phyloP scores from a whole-genome alignment of 2,113 vertebrate genomes.

The Phalacrocorax aristotelis region DNA sequence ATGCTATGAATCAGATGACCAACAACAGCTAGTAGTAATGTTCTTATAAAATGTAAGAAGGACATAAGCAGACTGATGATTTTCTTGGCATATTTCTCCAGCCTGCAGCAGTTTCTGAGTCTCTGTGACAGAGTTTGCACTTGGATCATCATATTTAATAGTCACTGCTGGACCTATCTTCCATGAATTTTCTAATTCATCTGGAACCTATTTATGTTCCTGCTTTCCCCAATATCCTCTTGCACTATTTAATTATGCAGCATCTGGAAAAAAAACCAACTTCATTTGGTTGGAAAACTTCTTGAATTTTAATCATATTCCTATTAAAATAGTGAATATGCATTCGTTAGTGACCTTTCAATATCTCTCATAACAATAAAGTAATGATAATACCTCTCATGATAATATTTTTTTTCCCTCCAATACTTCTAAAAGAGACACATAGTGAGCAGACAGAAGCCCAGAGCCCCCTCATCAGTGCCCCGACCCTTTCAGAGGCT shows the following conservation, averaged over 20 bases:
- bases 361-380: not conserved
- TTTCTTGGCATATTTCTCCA: not conserved
- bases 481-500: not conserved
- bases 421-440: not conserved
- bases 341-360: not conserved
- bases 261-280: not conserved
- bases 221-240: not conserved
- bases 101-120: not conserved
- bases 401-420: not conserved
- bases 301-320: not conserved
- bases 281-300: not conserved
- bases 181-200: not conserved
- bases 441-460: not conserved
- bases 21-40: not conserved
- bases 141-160: not conserved
- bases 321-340: not conserved
- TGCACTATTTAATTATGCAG: not conserved
- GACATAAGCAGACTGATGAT: not conserved
- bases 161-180: not conserved
- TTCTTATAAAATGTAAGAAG: not conserved
- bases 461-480: not conserved
- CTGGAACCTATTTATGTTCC: not conserved
- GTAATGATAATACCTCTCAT: not conserved
- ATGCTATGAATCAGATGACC: not conserved
- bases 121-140: not conserved